A percentile compares a stretch with the other conserved stretches of the same genome.
Conservation (phyloP, 1,140 invertebrate species). For the Zaprionus camerounensis region DNA sequence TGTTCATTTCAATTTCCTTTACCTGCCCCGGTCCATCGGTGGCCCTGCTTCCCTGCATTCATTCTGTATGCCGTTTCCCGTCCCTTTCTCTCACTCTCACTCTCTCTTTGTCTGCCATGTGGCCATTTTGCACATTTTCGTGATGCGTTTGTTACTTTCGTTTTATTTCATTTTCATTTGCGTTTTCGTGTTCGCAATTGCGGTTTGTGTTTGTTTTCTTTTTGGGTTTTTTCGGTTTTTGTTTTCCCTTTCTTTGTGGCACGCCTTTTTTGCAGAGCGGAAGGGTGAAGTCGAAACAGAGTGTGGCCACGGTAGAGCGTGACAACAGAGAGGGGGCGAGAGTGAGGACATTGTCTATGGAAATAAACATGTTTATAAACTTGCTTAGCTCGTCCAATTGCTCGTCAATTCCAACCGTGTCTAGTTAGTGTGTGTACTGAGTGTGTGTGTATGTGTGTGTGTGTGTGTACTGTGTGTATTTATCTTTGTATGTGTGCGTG, state of each 20-base stretch:
- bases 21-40: background rate
- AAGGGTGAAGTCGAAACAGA: background rate
- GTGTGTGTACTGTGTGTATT: background rate
- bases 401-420: constrained; percentile 25
- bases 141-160: constrained; percentile 13
- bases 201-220: constrained; percentile 49
- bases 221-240: constrained; percentile 31
- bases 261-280: background rate
- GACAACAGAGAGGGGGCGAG: background rate
- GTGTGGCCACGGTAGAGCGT: background rate
- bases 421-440: background rate
- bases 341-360: constrained; percentile 9
- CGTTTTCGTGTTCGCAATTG: constrained; percentile 43
- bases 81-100: background rate
- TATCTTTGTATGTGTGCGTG: constrained; percentile 17
- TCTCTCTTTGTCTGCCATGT: constrained; percentile 3
- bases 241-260: constrained; percentile 1
- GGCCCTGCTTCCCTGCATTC: background rate
- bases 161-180: constrained; percentile 35
- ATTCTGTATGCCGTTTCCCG: background rate
- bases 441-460: background rate
- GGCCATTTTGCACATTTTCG: constrained; percentile 31
- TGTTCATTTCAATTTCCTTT: constrained; percentile 17
- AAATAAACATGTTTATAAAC: constrained; percentile 60
- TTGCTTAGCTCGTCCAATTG: constrained; percentile 42